A percentile compares a stretch with the other conserved stretches of the same genome.
phyloP scores from a whole-genome alignment of 2,113 vertebrate species.

The Tetrax tetrax region DNA sequence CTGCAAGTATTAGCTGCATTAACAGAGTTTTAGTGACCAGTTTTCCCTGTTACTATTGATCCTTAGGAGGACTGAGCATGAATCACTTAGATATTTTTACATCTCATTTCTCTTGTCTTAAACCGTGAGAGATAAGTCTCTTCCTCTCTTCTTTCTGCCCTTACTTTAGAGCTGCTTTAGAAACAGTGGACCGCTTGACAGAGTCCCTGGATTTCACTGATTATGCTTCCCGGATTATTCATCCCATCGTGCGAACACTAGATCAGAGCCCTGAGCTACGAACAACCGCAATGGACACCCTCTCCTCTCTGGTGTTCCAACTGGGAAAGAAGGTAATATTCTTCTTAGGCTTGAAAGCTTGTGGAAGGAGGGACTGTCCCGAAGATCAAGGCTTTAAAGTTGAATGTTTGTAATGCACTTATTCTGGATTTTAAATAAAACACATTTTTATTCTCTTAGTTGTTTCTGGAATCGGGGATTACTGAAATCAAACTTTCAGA shows the following conservation, averaged over 20 bases:
- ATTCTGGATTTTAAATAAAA: background rate
- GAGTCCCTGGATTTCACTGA: slow-evolving; percentile 98
- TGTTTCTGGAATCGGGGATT: background rate
- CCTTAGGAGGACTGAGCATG: background rate
- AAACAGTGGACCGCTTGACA: slow-evolving; percentile 93
- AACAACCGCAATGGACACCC: slow-evolving; percentile 93
- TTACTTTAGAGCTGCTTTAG: slow-evolving; percentile 87
- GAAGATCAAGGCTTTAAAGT: background rate
- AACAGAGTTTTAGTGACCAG: background rate
- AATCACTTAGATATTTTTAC: background rate
- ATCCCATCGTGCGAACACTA: slow-evolving; percentile 92
- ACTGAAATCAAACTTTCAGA: background rate
- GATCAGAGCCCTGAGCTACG: slow-evolving; percentile 93
- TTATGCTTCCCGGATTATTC: slow-evolving; percentile 96
- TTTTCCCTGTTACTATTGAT: background rate
- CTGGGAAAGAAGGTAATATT: slow-evolving; percentile 92
- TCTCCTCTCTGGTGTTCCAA: slow-evolving; percentile 96
- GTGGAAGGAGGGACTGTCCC: background rate
- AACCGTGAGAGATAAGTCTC: background rate
- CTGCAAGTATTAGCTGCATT: background rate
- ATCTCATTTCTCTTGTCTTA: background rate
- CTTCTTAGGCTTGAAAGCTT: background rate
- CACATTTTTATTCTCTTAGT: background rate
- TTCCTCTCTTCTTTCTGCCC: background rate
- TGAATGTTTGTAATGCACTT: background rate